Evolutionary conservation across 2,888 invertebrate genomes (phyloP), one percentile per base, ranked within the genome.

Genomic region (Parapristionchus giblindavisi): DNA sequence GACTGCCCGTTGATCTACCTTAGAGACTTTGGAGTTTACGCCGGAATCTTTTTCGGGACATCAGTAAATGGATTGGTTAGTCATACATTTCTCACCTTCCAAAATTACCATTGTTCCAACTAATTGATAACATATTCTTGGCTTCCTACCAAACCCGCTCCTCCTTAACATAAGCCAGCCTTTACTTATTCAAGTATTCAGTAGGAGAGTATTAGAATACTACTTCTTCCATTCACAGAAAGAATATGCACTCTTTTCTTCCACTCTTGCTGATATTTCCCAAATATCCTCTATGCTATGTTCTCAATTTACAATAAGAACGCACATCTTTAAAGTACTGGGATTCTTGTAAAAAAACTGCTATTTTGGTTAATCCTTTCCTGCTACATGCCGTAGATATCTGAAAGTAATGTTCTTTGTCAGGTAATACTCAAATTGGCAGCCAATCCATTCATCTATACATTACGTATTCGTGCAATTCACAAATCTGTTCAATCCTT

Each of bases 391-490:
- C n/a, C n/a, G n/a, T n/a, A n/a, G n/a, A n/a, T n/a, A n/a, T n/a
- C n/a, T n/a, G n/a, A n/a, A n/a, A n/a, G n/a, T n/a, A n/a, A n/a
- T n/a, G n/a, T n/a, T 11, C 5, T 14, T n/a, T 56, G 82, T 52
- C 76, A 85, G 86, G 86, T 86, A 24, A 83, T 84, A 79, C 60
- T 85, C 8, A 86, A 86, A 79, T 78, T 86, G n/a, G 84, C 85
- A 2, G 78, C 84, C 14, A 86, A 86, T 76, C 86, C 86, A 0
- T 84, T 86, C 79, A 85, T 86, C 78, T 86, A 86, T 77, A 85
- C 86, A 0, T 79, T 85, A 29, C 82, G 86, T 24, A 85, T 86
- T 76, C 82, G 84, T 48, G 84, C 85, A 24, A 83, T 86, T 61
- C 82, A 84, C 21, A 76, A 75, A 21, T 82, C 82, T 40, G 84